A percentile compares a stretch with the other conserved stretches of the same genome.
These are phyloP conservation scores for Bilobella aurantiaca DNA, from an alignment of 1,140 invertebrate genomes.

Conservation along the genomic window DNA sequence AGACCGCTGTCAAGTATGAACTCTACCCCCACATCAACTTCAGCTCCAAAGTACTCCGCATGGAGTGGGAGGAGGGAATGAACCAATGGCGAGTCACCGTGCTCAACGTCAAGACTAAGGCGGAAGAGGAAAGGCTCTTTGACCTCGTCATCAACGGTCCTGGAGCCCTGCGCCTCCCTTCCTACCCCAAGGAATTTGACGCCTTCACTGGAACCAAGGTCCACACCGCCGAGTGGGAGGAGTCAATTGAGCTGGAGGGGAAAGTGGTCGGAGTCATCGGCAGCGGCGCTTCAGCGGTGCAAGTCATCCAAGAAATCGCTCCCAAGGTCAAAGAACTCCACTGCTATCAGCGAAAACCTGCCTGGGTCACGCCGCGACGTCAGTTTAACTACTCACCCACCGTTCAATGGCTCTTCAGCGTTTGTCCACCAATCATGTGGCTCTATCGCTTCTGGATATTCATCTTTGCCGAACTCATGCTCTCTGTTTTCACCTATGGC, in stretches of 20 bases:
- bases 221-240: slow-evolving; percentile 25
- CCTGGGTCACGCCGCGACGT: slow-evolving; percentile 11
- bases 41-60: slow-evolving; percentile 15
- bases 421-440: slow-evolving; percentile 9
- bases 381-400: slow-evolving; percentile 7
- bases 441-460: not conserved
- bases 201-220: slow-evolving; percentile 15
- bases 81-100: slow-evolving; percentile 18
- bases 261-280: slow-evolving; percentile 24
- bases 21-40: slow-evolving; percentile 17
- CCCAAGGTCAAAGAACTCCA: slow-evolving; percentile 20
- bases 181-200: slow-evolving; percentile 19
- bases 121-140: not conserved
- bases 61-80: slow-evolving; percentile 15
- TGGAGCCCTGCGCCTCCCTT: slow-evolving; percentile 9
- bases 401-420: slow-evolving; percentile 2
- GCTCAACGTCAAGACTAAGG: not conserved
- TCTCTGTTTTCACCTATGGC: not conserved
- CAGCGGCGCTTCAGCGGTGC: slow-evolving; percentile 19
- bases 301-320: slow-evolving; percentile 25
- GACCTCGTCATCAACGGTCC: not conserved
- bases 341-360: slow-evolving; percentile 19
- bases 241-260: slow-evolving; percentile 4
- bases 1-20: slow-evolving; percentile 19
- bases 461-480: not conserved